Evolutionary conservation across 2,113 vertebrate genomes (phyloP), one percentile per base, ranked within the genome.

Genomic region (Erythrolamprus reginae): DNA sequence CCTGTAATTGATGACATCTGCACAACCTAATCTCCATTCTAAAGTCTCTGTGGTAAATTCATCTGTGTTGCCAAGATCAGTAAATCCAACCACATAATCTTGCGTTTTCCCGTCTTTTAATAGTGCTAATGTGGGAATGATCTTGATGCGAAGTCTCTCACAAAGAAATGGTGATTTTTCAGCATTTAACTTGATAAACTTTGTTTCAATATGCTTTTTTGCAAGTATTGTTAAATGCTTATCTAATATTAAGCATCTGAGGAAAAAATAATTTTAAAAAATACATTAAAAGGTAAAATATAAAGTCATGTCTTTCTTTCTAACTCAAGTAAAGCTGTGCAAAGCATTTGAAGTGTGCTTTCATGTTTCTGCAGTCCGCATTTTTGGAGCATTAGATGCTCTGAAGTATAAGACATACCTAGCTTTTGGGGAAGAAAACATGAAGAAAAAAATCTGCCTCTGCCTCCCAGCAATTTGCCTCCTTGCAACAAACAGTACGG

Each of bases 181-280:
- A 93, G 97, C 99, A 92, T 99, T 99, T 95, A 99, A 95, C 94
- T 99, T 99, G 95, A 99, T 96, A 96, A 99, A 99, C 95, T 99
- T 99, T 89, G 99, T 99, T 95, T 99, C 99, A 23, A 99, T 86
- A 3, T 99, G 99, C 92, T 99, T 99, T 96, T 99, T 99, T 87
- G 99, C 98, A 96, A 99, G 51, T 82, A 97, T 93, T 56, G 95
- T 94, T 96, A 99, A 96, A 94, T 99, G 99, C 95, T 98, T 98
- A 96, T 99, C 99, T 89, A 99, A 47, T 96, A 99, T 99, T 96
- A 98, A 98, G 91, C 99, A 99, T 94, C 99, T 99, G 90, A 88
- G 84, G 28, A 85, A 88, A 45, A 86, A 12, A 23, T 87, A 28
- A 90, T 3, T 0, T 90, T 45, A 45, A 45, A 45, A 45, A 94